Conservation (phyloP, 2,797 vertebrate species). For the Lepus townsendii region DNA sequence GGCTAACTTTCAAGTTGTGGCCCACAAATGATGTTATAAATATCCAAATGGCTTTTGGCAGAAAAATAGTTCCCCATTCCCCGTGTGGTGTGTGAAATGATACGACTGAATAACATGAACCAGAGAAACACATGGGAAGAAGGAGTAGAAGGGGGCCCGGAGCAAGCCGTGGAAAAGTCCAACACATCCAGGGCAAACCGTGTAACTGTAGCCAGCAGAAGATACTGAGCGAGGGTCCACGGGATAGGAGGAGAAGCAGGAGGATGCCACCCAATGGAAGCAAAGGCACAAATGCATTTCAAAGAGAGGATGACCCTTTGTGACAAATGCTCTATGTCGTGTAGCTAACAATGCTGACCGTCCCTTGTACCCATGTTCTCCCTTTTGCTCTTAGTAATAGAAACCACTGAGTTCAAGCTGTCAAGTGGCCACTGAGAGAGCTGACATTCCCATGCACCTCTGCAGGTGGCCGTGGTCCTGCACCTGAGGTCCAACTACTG, state of each 20-base stretch:
- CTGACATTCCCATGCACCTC: not conserved
- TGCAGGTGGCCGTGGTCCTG: not conserved
- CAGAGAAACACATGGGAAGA: not conserved
- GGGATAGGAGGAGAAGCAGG: not conserved
- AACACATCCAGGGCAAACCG: not conserved
- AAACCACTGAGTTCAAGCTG: not conserved
- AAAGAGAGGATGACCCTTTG: not conserved
- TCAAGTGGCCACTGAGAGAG: not conserved
- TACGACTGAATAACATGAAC: not conserved
- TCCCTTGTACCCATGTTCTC: not conserved
- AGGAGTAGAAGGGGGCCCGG: not conserved
- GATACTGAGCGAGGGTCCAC: not conserved
- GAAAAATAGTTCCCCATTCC: not conserved
- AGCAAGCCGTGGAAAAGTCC: not conserved
- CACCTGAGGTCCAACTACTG: not conserved
- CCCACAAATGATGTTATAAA: no score
- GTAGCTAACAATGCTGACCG: not conserved
- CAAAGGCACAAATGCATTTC: not conserved
- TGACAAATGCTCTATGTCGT: not conserved
- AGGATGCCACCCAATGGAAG: not conserved
- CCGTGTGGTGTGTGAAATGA: not conserved
- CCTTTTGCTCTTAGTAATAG: not conserved
- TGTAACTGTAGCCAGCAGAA: not conserved
- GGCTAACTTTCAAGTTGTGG: no score
- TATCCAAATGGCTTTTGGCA: no score